phyloP scores from a whole-genome alignment of 2,888 invertebrate genomes.

The Thumatha senex region DNA sequence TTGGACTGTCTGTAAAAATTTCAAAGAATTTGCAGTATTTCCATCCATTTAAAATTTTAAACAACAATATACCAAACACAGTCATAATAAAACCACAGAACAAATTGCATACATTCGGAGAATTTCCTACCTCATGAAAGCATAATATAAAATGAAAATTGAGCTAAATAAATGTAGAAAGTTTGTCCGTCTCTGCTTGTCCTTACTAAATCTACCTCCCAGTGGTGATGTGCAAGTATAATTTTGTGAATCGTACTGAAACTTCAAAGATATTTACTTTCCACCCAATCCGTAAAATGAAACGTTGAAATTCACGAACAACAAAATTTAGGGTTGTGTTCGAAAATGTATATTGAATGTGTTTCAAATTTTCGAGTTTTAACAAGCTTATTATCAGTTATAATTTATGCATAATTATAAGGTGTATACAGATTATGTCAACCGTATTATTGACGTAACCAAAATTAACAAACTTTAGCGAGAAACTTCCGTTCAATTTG shows the following conservation, averaged over 20 bases:
- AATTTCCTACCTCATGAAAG: conserved; percentile 12
- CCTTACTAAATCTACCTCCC: conserved; percentile 18
- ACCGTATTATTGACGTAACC: conserved; percentile 2
- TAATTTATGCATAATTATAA: conserved; percentile 13
- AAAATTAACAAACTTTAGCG: not conserved
- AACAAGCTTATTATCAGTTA: conserved; percentile 9
- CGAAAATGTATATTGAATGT: conserved; percentile 27
- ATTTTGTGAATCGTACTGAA: conserved; percentile 14
- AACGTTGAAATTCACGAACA: conserved; percentile 18
- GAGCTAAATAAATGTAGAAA: conserved; percentile 43
- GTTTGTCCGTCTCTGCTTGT: conserved; percentile 27
- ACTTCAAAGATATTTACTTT: conserved; percentile 12
- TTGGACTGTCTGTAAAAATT: too few relatives aligned
- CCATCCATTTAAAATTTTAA: too few relatives aligned
- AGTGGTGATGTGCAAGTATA: conserved; percentile 33
- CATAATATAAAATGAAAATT: conserved; percentile 17
- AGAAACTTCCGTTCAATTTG: not conserved
- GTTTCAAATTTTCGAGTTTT: conserved; percentile 11
- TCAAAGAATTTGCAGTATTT: too few relatives aligned
- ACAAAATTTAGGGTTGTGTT: conserved; percentile 21
- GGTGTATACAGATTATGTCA: not conserved
- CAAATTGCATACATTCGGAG: conserved; percentile 28
- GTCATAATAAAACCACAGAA: conserved; percentile 3
- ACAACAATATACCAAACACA: not conserved
- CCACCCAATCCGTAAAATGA: conserved; percentile 13